phyloP scores from a whole-genome alignment of 2,888 invertebrate species.

The Andrena praecox region DNA sequence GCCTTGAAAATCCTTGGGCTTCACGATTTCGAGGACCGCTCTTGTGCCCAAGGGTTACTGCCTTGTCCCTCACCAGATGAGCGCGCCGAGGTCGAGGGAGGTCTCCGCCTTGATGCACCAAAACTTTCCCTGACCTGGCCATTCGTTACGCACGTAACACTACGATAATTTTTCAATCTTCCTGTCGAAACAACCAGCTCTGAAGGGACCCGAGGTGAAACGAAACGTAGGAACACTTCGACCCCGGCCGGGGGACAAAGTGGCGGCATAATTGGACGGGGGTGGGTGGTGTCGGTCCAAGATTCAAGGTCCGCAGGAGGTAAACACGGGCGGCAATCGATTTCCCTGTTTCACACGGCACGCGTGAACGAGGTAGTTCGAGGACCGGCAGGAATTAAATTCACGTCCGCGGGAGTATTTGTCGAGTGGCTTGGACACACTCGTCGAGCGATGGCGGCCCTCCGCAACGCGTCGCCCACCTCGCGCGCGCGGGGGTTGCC shows the following conservation, averaged over 20 bases:
- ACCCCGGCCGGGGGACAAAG: neutral
- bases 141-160: no score
- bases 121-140: no score
- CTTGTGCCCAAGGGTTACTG: no score
- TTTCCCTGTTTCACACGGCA: conserved; percentile 21
- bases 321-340: conserved; percentile 59
- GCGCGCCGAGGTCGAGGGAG: no score
- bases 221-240: neutral
- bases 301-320: conserved; percentile 46
- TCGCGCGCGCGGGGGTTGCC: neutral
- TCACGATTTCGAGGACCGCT: no score
- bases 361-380: neutral
- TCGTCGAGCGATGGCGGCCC: no score
- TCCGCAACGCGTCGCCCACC: neutral
- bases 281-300: conserved; percentile 6
- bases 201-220: neutral
- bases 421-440: conserved; percentile 36
- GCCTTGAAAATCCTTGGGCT: no score
- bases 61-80: no score
- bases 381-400: conserved; percentile 50
- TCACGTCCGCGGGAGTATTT: conserved; percentile 51
- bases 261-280: conserved; percentile 1
- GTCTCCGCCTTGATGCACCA: no score
- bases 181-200: neutral
- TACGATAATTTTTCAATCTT: no score